These are phyloP conservation scores for Leptosomus discolor DNA, from an alignment of 2,113 vertebrate genomes.

Conservation along the genomic window DNA sequence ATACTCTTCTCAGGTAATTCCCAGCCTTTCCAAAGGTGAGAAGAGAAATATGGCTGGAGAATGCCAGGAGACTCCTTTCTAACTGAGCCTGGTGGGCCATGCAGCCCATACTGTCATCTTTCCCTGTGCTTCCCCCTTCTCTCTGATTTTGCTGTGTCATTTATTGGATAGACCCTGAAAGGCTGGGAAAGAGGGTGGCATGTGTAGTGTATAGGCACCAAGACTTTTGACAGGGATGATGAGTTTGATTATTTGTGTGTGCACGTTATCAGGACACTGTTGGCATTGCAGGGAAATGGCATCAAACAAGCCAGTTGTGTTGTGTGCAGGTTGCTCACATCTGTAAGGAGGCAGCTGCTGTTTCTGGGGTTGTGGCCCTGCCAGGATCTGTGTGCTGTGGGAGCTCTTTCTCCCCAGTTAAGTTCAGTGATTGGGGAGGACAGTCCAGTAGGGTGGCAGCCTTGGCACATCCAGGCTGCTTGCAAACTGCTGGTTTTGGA, in stretches of 20 bases:
- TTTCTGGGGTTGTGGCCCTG: not conserved
- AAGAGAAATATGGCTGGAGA: not conserved
- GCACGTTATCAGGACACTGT: fast-evolving
- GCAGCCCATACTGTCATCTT: not conserved
- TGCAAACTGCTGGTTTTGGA: not conserved
- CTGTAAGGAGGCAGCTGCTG: not conserved
- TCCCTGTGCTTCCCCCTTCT: too few relatives aligned
- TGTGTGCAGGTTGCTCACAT: not conserved
- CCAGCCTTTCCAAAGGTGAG: not conserved
- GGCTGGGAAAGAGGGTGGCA: not conserved
- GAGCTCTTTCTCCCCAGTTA: not conserved
- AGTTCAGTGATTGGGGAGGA: not conserved
- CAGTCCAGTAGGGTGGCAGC: not conserved
- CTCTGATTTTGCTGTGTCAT: not conserved
- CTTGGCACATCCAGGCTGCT: not conserved
- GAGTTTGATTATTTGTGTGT: not conserved
- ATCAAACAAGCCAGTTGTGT: not conserved
- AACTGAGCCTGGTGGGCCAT: not conserved
- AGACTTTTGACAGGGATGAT: not conserved
- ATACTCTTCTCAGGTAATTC: not conserved
- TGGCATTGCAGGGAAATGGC: not conserved
- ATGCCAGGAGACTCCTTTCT: not conserved
- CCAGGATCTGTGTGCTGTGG: not conserved
- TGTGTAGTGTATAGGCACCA: not conserved
- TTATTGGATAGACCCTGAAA: not conserved